Base-by-base conservation (phyloP, 2,797 vertebrate species). In the Mycteria americana region DNA sequence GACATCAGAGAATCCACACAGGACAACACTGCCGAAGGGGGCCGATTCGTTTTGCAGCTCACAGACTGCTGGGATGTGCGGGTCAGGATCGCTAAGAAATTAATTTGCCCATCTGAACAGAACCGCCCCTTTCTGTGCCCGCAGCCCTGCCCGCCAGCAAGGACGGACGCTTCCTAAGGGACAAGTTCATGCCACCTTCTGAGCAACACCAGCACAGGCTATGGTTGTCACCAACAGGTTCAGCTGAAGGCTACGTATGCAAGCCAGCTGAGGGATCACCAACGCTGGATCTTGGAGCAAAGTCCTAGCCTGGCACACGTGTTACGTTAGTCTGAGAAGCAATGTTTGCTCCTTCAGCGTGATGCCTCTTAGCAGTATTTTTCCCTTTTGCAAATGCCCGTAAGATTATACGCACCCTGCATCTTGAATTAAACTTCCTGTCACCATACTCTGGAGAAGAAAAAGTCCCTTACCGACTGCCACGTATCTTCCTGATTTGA, bases 231-330 rank as follows among this genome's bases (percentile, higher is more conserved):
- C 27, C 67, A 27, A n/a, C 15, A 62, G 24, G 7, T 7, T 54
- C 86, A 57, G 11, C 43, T 85, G 10, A 54, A 22, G 6, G n/a
- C 68, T 24, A 5, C 10, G 39, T 69, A 33, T 16, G 28, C 45
- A 82, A 84, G 22, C 7, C 56, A 60, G 37, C 0, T 53, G 48
- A 51, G 5, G 10, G 78, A 70, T 33, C 31, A 48, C 33, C 45
- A 56, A 63, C 69, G 43, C 35, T 56, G 45, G 4, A 64, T 77
- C 59, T 75, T 1, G 2, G 10, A 87, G 25, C 0, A 2, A 89
- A 59, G 62, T 51, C 9, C 37, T 2, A 1, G 13, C 43, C 43
- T 1, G 3, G 68, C n/a, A 84, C 1, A 8, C 19, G 2, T 25
- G 6, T 43, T 64, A 62, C 0, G 1, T 46, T 16, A 43, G 13